phyloP scores from a whole-genome alignment of 2,113 vertebrate species.

The Lophura nycthemera region DNA sequence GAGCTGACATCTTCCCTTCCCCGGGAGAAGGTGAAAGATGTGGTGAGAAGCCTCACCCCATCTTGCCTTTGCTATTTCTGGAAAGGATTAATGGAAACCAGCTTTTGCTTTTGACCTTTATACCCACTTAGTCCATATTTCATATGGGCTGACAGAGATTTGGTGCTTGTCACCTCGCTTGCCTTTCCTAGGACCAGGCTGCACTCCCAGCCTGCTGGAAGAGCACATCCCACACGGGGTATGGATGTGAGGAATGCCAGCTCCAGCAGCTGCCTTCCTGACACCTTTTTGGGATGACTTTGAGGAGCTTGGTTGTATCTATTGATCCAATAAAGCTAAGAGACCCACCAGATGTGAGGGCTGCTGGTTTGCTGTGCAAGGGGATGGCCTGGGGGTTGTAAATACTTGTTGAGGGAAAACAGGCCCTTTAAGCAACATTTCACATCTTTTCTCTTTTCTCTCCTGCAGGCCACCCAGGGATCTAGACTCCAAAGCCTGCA shows the following conservation, averaged over 20 bases:
- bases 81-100: not conserved
- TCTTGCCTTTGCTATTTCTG: not conserved
- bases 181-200: not conserved
- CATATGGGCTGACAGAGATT: not conserved
- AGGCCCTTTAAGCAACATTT: not conserved
- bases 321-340: not conserved
- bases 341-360: not conserved
- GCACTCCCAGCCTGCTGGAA: not conserved
- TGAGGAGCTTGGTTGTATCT: not conserved
- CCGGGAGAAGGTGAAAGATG: not conserved
- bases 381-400: not conserved
- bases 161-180: not conserved
- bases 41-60: not conserved
- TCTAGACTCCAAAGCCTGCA: slow-evolving; percentile 94
- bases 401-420: not conserved
- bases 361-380: not conserved
- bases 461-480: slow-evolving; percentile 89
- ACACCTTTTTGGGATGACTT: not conserved
- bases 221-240: not conserved
- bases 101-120: not conserved
- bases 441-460: not conserved
- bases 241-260: not conserved
- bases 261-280: not conserved
- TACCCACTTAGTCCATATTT: not conserved
- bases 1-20: not conserved